Percentiles rank a stretch among this genome's conserved stretches.
Evolutionary conservation across 2,888 invertebrate species (phyloP).

Genomic region (Tuberolachnus salignus): DNA sequence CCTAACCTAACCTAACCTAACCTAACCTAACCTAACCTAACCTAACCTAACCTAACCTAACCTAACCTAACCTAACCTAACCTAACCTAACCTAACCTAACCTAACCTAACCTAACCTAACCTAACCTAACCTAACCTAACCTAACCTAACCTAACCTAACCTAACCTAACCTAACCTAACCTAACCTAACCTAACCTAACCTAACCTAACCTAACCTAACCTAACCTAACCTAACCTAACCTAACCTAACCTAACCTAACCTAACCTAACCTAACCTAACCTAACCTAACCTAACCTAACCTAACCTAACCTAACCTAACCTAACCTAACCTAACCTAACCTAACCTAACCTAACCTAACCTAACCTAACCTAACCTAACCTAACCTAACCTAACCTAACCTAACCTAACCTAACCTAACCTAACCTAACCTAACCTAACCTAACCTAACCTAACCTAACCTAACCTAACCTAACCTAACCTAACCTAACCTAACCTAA

Average conservation of each 20-base stretch:
- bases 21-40: slow-evolving; percentile 59
- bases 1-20: slow-evolving; percentile 59
- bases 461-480: no score
- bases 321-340: slow-evolving; percentile 58
- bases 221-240: slow-evolving; percentile 57
- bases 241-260: slow-evolving; percentile 32
- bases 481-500: no score
- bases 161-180: slow-evolving; percentile 57
- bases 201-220: slow-evolving; percentile 57
- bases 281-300: slow-evolving; percentile 46
- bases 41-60: slow-evolving; percentile 59
- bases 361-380: slow-evolving; percentile 58
- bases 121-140: slow-evolving; percentile 58
- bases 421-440: no score
- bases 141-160: slow-evolving; percentile 57
- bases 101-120: slow-evolving; percentile 56
- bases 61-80: slow-evolving; percentile 59
- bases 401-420: slow-evolving; percentile 52
- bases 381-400: slow-evolving; percentile 58
- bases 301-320: slow-evolving; percentile 57
- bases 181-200: slow-evolving; percentile 57
- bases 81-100: slow-evolving; percentile 59
- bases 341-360: slow-evolving; percentile 57
- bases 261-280: slow-evolving; percentile 18
- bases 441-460: no score